A percentile compares a stretch with the other conserved stretches of the same genome.
phyloP scores from a whole-genome alignment of 2,113 vertebrate genomes.

The Cyprinodon variegatus region DNA sequence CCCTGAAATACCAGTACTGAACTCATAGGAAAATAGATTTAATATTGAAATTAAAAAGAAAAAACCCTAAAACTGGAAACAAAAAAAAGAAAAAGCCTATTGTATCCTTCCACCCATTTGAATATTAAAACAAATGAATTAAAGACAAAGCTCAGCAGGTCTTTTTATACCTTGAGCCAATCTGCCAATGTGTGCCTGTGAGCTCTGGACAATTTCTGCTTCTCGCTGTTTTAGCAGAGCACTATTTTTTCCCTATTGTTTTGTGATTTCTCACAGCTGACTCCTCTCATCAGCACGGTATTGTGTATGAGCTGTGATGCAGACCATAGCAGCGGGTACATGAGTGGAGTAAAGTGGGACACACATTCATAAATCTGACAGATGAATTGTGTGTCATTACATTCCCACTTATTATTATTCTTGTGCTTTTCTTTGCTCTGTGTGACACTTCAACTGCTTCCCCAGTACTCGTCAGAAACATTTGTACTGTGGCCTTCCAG shows the following conservation, averaged over 20 bases:
- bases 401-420: constrained; percentile 72
- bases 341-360: constrained; percentile 44
- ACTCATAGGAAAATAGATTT: neutral
- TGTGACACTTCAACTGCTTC: constrained; percentile 55
- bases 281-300: constrained; percentile 57
- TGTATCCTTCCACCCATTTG: neutral
- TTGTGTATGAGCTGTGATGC: constrained; percentile 21
- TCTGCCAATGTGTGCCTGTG: constrained; percentile 9
- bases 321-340: constrained; percentile 47
- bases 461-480: constrained; percentile 40
- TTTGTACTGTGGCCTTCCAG: constrained; percentile 64
- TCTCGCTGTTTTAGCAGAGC: constrained; percentile 44
- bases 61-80: neutral
- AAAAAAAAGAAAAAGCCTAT: neutral
- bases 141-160: neutral
- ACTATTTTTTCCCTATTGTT: constrained; percentile 33
- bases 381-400: constrained; percentile 72
- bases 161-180: neutral
- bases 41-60: neutral
- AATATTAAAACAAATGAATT: neutral
- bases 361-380: constrained; percentile 67
- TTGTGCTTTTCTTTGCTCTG: constrained; percentile 58
- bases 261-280: constrained; percentile 61
- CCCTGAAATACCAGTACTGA: neutral
- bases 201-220: constrained; percentile 19